Percentiles rank a stretch among this genome's conserved stretches.
Conservation (phyloP, 1,140 invertebrate genomes). For the Drosophila ercepeae region DNA sequence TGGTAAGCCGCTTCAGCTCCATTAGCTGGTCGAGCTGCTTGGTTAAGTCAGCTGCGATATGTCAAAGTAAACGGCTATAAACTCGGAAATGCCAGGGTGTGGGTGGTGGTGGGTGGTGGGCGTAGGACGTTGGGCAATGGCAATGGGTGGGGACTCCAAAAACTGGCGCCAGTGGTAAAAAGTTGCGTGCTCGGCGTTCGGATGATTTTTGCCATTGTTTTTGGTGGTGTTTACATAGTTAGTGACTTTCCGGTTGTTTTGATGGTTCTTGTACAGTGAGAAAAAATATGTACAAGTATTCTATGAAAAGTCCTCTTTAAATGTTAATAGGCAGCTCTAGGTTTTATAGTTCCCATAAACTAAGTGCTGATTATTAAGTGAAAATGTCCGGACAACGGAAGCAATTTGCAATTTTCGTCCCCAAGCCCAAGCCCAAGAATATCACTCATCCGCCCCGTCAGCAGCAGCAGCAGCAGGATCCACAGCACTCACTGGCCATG, state of each 20-base stretch:
- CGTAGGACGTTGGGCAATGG: neutral
- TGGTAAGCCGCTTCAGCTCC: slow-evolving; percentile 52
- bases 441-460: slow-evolving; percentile 45
- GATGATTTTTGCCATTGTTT: slow-evolving; percentile 40
- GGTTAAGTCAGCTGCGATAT: slow-evolving; percentile 49
- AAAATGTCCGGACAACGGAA: neutral
- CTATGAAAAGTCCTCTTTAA: too few species aligned
- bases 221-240: slow-evolving; percentile 45
- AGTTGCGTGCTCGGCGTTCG: slow-evolving; percentile 52
- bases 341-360: neutral
- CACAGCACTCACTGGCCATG: slow-evolving; percentile 21
- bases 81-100: slow-evolving; percentile 18
- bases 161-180: slow-evolving; percentile 51
- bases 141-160: slow-evolving; percentile 6
- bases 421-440: neutral
- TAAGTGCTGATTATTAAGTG: slow-evolving; percentile 1
- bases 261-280: slow-evolving; percentile 10
- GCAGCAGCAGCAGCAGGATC: too few species aligned
- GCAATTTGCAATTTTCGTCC: neutral
- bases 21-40: slow-evolving; percentile 45
- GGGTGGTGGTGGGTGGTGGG: neutral
- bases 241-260: slow-evolving; percentile 31
- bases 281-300: neutral
- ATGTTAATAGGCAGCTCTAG: neutral
- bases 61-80: slow-evolving; percentile 62